These are phyloP conservation scores for Polyergus mexicanus DNA, from an alignment of 1,140 invertebrate genomes.

Conservation along the genomic window DNA sequence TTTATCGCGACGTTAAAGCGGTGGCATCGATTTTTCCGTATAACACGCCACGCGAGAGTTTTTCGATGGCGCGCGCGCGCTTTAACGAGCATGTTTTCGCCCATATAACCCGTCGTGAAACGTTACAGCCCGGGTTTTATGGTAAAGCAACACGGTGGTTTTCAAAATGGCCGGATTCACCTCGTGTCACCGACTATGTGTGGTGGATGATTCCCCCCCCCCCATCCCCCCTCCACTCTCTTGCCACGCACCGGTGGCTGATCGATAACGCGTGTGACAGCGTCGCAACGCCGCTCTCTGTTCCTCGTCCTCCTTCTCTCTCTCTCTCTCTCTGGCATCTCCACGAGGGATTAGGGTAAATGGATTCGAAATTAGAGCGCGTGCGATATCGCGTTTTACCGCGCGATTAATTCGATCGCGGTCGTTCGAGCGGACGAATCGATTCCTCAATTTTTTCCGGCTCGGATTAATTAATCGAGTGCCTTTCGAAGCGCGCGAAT, in stretches of 20 bases:
- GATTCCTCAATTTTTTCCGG: slow-evolving; percentile 40
- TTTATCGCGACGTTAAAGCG: slow-evolving; percentile 62
- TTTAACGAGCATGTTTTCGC: slow-evolving; percentile 62
- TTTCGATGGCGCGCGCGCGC: slow-evolving; percentile 54
- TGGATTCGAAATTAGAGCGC: slow-evolving; percentile 62
- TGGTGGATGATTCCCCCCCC: slow-evolving; percentile 15
- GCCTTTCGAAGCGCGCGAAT: neutral
- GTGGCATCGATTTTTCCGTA: slow-evolving; percentile 56
- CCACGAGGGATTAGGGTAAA: slow-evolving; percentile 53
- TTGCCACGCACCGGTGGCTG: too few species aligned
- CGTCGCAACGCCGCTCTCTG: slow-evolving; percentile 27
- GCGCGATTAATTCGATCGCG: slow-evolving; percentile 58
- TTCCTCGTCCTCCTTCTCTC: slow-evolving; percentile 1
- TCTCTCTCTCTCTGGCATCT: slow-evolving; percentile 27
- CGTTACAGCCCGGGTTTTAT: slow-evolving; percentile 61
- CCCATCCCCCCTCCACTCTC: too few species aligned
- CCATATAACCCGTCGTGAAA: slow-evolving; percentile 61
- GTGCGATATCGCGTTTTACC: slow-evolving; percentile 58
- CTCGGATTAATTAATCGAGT: slow-evolving; percentile 10
- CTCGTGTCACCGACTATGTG: slow-evolving; percentile 52
- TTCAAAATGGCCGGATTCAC: slow-evolving; percentile 64
- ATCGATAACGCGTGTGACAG: slow-evolving; percentile 61
- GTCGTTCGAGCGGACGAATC: slow-evolving; percentile 35
- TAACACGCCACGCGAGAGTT: slow-evolving; percentile 49
- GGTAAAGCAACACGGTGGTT: slow-evolving; percentile 62